These are phyloP conservation scores for Chiloscyllium plagiosum DNA, from an alignment of 2,113 vertebrate species.

Conservation along the genomic window DNA sequence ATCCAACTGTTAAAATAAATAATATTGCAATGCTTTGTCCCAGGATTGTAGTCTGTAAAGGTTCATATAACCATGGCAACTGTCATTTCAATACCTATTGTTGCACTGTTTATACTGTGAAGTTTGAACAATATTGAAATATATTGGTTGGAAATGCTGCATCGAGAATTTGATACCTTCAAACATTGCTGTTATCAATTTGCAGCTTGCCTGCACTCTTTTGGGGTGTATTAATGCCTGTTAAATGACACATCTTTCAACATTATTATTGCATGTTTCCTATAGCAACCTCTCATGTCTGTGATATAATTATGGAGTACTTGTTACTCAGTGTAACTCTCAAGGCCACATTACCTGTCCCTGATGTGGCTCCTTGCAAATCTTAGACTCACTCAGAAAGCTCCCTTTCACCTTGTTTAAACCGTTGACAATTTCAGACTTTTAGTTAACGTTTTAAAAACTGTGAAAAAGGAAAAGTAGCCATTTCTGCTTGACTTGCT, in stretches of 20 bases:
- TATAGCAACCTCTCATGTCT: neutral
- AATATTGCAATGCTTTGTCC: slow-evolving; percentile 11
- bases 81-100: neutral
- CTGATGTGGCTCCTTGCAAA: neutral
- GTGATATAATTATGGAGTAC: neutral
- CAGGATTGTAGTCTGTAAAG: neutral
- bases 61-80: slow-evolving; percentile 27
- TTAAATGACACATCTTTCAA: neutral
- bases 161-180: neutral
- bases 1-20: slow-evolving; percentile 4
- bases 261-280: neutral
- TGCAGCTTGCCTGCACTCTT: neutral
- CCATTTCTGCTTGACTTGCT: neutral
- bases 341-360: neutral
- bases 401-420: neutral
- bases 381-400: neutral
- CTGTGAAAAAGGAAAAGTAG: neutral
- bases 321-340: neutral
- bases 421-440: neutral
- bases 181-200: neutral
- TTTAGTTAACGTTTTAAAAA: neutral
- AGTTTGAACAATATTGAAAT: neutral
- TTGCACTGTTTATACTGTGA: neutral
- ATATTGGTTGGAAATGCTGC: neutral
- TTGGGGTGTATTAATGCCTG: neutral